Base-by-base conservation (phyloP, 2,797 vertebrate genomes). In the Gymnodraco acuticeps region DNA sequence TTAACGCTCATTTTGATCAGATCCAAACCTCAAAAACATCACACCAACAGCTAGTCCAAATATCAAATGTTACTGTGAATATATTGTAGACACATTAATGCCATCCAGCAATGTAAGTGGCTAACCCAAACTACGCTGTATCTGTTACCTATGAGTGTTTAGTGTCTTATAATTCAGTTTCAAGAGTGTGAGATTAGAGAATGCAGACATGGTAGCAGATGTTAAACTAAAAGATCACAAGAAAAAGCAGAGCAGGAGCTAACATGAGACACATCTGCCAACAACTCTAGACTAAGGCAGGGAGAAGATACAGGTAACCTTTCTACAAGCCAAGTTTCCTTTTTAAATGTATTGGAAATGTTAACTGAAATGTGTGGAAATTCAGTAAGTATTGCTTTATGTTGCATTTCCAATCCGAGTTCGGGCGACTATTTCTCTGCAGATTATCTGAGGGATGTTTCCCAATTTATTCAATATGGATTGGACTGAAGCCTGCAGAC, bases 131-230 rank as follows among this genome's bases (percentile, higher is more conserved):
- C 66, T 41, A 27, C 61, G 48, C 48, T 41, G 16, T 47, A 65
- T 63, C 53, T 66, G 46, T 63, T 72, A 68, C 42, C 47, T 11
- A 19, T 33, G 27, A 78, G 76, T 72, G 71, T 64, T 10, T 14
- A 20, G 77, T 81, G 84, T 82, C 86, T 63, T 72, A 47, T 86
- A 84, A 89, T 85, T 81, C 72, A 52, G 67, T 89, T 88, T 82
- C 43, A 64, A 78, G 73, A 55, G 76, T 68, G 38, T 41, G 65
- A 80, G 75, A 81, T 72, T 82, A 67, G 73, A 72, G 81, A 74
- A 45, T n/a, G 27, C 61, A 76, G 77, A 81, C 76, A 46, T 20
- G 75, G 77, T 78, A 76, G 79, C 81, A 72, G 83, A 77, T 70
- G 72, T 78, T 56, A 27, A 50, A 83, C 82, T 64, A 58, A 75